Evolutionary conservation across 2,888 invertebrate genomes (phyloP).

Genomic region (Microchrysa polita): DNA sequence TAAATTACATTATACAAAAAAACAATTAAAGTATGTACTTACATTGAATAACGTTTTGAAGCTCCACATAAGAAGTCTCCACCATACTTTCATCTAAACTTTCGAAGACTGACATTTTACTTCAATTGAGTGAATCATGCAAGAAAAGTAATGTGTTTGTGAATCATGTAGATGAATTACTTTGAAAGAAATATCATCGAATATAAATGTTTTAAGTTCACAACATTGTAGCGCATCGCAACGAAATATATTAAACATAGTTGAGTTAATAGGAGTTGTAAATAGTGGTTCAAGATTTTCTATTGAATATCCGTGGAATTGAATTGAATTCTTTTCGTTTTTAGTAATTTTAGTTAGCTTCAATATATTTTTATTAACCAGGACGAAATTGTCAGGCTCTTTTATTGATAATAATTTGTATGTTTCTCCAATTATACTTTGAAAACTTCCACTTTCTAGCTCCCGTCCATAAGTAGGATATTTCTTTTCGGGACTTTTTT

Average conservation of each 20-base stretch:
- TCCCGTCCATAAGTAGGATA: not conserved
- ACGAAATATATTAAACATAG: not conserved
- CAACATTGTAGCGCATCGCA: not conserved
- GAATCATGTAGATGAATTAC: too few species aligned
- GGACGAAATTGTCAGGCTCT: not conserved
- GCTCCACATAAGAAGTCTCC: too few species aligned
- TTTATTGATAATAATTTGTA: slow-evolving; percentile 1
- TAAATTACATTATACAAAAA: too few species aligned
- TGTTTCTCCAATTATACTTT: not conserved
- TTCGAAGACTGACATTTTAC: too few species aligned
- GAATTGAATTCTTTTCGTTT: not conserved
- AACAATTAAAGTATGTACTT: too few species aligned
- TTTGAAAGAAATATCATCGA: too few species aligned
- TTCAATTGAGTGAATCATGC: too few species aligned
- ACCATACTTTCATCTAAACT: too few species aligned
- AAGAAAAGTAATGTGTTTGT: too few species aligned
- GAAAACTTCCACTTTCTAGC: not conserved
- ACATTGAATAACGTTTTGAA: too few species aligned
- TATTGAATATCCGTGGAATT: not conserved
- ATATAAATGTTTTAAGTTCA: too few species aligned
- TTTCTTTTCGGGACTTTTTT: not conserved
- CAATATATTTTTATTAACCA: not conserved
- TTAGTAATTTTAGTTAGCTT: not conserved
- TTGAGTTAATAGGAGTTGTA: not conserved
- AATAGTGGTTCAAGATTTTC: slow-evolving; percentile 12